phyloP scores from a whole-genome alignment of 2,888 invertebrate species.

The Pheosia tremula region DNA sequence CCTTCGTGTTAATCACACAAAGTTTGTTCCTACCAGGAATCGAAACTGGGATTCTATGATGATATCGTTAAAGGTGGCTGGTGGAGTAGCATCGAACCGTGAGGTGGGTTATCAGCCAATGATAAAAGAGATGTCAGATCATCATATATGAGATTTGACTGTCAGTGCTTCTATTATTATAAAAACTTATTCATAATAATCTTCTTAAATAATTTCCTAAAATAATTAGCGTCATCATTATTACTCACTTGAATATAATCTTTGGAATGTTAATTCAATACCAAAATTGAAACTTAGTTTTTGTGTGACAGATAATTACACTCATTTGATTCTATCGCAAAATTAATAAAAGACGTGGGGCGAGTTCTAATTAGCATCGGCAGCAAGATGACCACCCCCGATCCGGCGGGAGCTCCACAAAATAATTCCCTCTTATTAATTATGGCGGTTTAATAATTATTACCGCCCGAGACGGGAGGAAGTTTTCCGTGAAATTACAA shows the following conservation, averaged over 20 bases:
- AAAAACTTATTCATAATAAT: neutral
- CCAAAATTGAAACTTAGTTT: neutral
- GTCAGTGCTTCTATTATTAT: too few species aligned
- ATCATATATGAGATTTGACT: too few species aligned
- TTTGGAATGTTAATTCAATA: neutral
- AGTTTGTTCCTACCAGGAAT: too few species aligned
- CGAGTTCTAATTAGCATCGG: conserved; percentile 40
- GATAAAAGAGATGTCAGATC: too few species aligned
- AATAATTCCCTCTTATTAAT: conserved; percentile 67
- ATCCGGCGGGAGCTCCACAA: conserved; percentile 53
- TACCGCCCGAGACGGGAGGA: conserved; percentile 41
- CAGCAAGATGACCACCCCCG: conserved; percentile 50
- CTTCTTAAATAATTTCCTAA: conserved; percentile 5
- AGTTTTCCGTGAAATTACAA: conserved; percentile 39
- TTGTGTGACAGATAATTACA: conserved; percentile 41
- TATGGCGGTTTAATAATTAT: conserved; percentile 59
- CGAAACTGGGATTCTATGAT: too few species aligned
- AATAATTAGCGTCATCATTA: conserved; percentile 4
- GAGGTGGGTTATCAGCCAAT: too few species aligned
- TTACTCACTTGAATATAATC: neutral
- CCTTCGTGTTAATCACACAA: too few species aligned
- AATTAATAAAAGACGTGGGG: conserved; percentile 67
- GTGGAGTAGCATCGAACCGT: too few species aligned
- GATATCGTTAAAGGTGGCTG: too few species aligned
- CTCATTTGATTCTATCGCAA: conserved; percentile 65